phyloP scores from a whole-genome alignment of 2,113 vertebrate species.

The Mesoclemmys tuberculata region DNA sequence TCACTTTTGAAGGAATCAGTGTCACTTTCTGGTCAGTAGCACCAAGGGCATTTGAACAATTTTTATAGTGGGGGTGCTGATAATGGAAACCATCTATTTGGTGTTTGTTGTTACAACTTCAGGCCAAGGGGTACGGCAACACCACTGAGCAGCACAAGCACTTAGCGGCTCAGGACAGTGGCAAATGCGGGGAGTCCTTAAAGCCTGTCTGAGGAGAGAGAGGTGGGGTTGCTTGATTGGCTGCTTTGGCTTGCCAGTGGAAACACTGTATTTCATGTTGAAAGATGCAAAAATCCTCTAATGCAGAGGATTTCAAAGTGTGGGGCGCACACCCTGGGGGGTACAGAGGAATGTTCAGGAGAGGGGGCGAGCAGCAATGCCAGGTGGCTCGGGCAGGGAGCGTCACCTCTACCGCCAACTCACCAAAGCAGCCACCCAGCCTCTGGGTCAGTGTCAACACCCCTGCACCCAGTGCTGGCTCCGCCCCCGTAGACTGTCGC shows the following conservation, averaged over 20 bases:
- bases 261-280: not conserved
- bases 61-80: too few relatives aligned
- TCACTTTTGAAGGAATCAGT: not conserved
- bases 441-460: not conserved
- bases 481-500: not conserved
- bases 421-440: too few relatives aligned
- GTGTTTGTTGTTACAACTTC: too few relatives aligned
- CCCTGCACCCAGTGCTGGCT: not conserved
- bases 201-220: not conserved
- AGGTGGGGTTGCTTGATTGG: not conserved
- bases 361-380: not conserved
- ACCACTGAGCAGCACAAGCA: not conserved
- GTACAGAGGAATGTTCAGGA: not conserved
- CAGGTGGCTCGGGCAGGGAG: not conserved
- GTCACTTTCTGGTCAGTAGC: not conserved
- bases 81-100: too few relatives aligned
- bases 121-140: too few relatives aligned
- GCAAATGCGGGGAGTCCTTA: not conserved
- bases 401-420: not conserved
- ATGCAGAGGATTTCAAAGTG: not conserved
- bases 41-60: not conserved
- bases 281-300: not conserved
- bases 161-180: fast-evolving
- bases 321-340: too few relatives aligned
- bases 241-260: not conserved